phyloP scores from a whole-genome alignment of 2,888 invertebrate species.

The Tipula confusa region DNA sequence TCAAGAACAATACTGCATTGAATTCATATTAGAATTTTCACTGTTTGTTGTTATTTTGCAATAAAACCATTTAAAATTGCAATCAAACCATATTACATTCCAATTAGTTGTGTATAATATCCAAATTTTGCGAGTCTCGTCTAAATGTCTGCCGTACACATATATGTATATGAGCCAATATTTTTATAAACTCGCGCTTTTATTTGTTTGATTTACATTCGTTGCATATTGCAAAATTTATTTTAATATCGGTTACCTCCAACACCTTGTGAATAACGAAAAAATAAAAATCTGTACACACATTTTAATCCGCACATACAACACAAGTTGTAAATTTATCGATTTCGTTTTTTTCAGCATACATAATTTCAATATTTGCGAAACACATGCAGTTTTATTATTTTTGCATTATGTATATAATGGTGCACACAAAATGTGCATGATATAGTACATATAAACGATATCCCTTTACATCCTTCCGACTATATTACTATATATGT shows the following conservation, averaged over 20 bases:
- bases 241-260: background rate
- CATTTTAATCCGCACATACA: background rate
- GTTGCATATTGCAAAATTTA: background rate
- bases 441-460: background rate
- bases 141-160: background rate
- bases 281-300: background rate
- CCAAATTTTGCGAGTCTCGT: background rate
- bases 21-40: too few relatives aligned
- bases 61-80: too few relatives aligned
- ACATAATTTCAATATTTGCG: background rate
- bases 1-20: too few relatives aligned
- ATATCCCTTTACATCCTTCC: background rate
- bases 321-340: background rate
- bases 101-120: too few relatives aligned
- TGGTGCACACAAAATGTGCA: background rate
- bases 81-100: too few relatives aligned
- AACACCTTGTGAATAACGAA: background rate
- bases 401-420: background rate
- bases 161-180: background rate
- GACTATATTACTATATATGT: too few relatives aligned
- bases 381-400: background rate
- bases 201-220: background rate
- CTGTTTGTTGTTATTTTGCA: too few relatives aligned
- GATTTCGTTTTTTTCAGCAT: background rate
- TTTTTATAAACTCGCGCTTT: background rate